phyloP scores from a whole-genome alignment of 64 coral and sea anemone genomes.

The Pocillopora damicornis region DNA sequence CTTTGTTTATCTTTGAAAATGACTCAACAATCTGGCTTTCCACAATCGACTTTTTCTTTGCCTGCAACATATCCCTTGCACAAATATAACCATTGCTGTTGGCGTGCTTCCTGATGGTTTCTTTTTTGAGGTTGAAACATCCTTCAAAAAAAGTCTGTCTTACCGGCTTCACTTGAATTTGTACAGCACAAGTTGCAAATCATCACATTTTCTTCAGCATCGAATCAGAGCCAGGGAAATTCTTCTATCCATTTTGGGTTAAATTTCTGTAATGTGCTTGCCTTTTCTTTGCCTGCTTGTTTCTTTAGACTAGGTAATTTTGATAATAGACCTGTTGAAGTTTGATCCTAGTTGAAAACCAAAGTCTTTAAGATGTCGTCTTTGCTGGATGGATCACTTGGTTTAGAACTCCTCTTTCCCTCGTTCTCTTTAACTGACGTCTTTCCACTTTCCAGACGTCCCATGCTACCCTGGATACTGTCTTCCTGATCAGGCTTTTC shows the following conservation, averaged over 20 bases:
- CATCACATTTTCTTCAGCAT: constrained; percentile 19
- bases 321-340: constrained; percentile 1
- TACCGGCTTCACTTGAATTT: not conserved
- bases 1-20: constrained; percentile 4
- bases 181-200: constrained; percentile 2
- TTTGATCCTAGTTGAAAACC: constrained; percentile 2
- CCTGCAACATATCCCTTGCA: constrained; percentile 1
- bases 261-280: not conserved
- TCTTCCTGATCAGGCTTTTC: constrained; percentile 3
- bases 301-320: not conserved
- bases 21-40: constrained; percentile 4
- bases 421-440: not conserved
- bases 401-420: not conserved
- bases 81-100: constrained; percentile 15
- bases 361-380: not conserved
- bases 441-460: constrained; percentile 16
- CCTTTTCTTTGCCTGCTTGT: constrained; percentile 5
- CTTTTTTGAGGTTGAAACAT: too few species aligned
- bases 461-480: not conserved
- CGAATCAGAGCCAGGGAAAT: not conserved
- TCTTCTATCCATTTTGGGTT: not conserved
- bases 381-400: not conserved
- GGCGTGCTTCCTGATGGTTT: constrained; percentile 1
- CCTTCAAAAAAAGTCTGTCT: not conserved
- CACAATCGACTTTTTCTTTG: not conserved